Evolutionary conservation across 2,113 vertebrate genomes (phyloP).

Genomic region (Thalassarche chlororhynchos): DNA sequence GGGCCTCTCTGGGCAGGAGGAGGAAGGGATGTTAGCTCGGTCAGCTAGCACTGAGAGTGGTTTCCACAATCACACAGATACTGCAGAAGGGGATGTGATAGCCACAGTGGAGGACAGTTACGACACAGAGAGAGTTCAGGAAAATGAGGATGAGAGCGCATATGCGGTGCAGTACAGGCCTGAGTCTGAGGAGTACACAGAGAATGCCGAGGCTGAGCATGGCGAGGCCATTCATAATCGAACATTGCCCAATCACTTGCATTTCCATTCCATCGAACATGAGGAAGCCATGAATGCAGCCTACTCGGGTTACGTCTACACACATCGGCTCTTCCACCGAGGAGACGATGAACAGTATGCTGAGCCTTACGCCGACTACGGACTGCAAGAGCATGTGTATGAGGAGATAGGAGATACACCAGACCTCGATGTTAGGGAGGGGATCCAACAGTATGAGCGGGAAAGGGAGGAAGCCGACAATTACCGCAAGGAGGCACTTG

Average conservation of each 20-base stretch:
- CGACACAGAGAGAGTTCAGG: constrained; percentile 71
- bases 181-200: constrained; percentile 91
- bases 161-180: constrained; percentile 84
- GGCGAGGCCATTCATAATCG: constrained; percentile 74
- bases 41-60: constrained; percentile 95
- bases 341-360: constrained; percentile 86
- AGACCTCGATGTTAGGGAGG: constrained; percentile 72
- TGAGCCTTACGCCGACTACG: constrained; percentile 89
- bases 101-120: constrained; percentile 74
- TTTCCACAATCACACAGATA: constrained; percentile 94
- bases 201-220: constrained; percentile 91
- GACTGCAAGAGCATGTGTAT: constrained; percentile 92
- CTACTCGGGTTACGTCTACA: constrained; percentile 91
- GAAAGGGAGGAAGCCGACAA: constrained; percentile 80
- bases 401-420: constrained; percentile 90
- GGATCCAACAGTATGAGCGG: constrained; percentile 81
- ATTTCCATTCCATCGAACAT: constrained; percentile 80
- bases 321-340: constrained; percentile 78
- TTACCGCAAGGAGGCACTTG: constrained; percentile 89
- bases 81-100: constrained; percentile 90
- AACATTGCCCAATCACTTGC: constrained; percentile 77
- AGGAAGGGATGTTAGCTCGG: constrained; percentile 85
- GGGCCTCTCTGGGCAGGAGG: constrained; percentile 73
- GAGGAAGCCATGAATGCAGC: constrained; percentile 85
- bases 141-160: constrained; percentile 80